Evolutionary conservation across 2,113 vertebrate genomes (phyloP), one percentile per base, ranked within the genome.

Genomic region (Hippolais icterina): DNA sequence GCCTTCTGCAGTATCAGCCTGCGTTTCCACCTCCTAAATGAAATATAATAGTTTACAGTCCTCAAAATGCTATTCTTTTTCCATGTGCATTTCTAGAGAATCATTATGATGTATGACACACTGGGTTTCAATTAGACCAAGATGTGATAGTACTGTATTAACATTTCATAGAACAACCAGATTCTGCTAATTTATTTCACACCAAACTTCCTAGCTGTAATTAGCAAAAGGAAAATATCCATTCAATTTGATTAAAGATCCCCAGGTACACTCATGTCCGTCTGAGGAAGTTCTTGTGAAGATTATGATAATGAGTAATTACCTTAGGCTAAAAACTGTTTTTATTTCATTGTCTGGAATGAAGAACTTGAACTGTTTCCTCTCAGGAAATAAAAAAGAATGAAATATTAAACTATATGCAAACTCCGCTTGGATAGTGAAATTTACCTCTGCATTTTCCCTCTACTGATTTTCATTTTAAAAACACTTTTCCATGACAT

Each of bases 161-260:
- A 69, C 19, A 93, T 92, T 96, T 93, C 54, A 86, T 57, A 78
- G 92, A 94, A 94, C 59, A 95, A 84, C 17, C 78, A 65, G 35
- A 63, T 96, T 97, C 97, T 93, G 56, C 61, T 97, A 93, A 98
- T 96, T 94, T 96, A 96, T 93, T 97, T 96, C 82, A 95, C 89
- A 89, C 37, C 54, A 96, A 97, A 95, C 78, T 96, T 94, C 79
- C 94, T 41, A 87, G 80, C 68, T 96, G 97, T 97, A 97, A 98
- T 96, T 96, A 96, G 78, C 35, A 96, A 96, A 80, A 94, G 59
- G 88, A 97, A 93, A 97, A 96, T 94, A 92, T 11, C 70, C 77
- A 91, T 96, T 97, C 83, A 91, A 70, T 60, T 86, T 97, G 91
- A 96, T 89, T 97, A 93, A 94, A 87, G 50, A 71, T 97, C 95